Evolutionary conservation across 2,797 vertebrate species (phyloP).

Genomic region (Pipistrellus kuhlii): DNA sequence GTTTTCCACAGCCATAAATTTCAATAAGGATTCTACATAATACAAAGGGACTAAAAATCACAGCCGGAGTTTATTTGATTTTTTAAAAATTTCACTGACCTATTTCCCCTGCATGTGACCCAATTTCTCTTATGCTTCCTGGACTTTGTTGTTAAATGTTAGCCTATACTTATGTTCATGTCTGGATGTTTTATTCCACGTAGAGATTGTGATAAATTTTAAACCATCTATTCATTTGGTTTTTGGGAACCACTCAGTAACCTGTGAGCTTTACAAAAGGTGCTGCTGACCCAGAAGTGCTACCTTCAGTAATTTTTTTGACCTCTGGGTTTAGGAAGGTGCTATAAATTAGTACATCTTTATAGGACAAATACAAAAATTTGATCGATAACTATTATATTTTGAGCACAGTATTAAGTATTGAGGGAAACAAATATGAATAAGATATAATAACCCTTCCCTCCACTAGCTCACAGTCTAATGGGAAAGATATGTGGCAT

Average conservation of each 20-base stretch:
- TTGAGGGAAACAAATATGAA: slow-evolving; percentile 18
- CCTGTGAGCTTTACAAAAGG: not conserved
- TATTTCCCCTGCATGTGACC: slow-evolving; percentile 56
- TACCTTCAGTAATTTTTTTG: not conserved
- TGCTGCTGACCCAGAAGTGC: not conserved
- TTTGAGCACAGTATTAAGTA: not conserved
- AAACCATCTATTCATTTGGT: slow-evolving; percentile 10
- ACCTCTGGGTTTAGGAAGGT: slow-evolving; percentile 5
- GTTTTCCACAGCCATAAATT: slow-evolving; percentile 73
- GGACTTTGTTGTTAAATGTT: slow-evolving; percentile 41
- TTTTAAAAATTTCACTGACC: slow-evolving; percentile 61
- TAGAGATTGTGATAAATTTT: slow-evolving; percentile 2
- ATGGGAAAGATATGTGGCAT: not conserved
- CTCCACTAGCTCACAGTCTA: not conserved
- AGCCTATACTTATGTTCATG: not conserved
- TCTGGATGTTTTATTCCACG: slow-evolving; percentile 48
- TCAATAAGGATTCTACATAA: slow-evolving; percentile 60
- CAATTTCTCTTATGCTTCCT: slow-evolving; percentile 52
- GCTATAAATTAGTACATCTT: not conserved
- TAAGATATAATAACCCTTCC: not conserved
- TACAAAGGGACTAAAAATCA: slow-evolving; percentile 19
- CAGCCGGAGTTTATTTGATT: slow-evolving; percentile 39
- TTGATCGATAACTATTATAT: not conserved
- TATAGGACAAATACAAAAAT: not conserved
- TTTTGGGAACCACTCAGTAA: not conserved